phyloP scores from a whole-genome alignment of 1,140 invertebrate genomes.

The Scaptomyza hsui region DNA sequence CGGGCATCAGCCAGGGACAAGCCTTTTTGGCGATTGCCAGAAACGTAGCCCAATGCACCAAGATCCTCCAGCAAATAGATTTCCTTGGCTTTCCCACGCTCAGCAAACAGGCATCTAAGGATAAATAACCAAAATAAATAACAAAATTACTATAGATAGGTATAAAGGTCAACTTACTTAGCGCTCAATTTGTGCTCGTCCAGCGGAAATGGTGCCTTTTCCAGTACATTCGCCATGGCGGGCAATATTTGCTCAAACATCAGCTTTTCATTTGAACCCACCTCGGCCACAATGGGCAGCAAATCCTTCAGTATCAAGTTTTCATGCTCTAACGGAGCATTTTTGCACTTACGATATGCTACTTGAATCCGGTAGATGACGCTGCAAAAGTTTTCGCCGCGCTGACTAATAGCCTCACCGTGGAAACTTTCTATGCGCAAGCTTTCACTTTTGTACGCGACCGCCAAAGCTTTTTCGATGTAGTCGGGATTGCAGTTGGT shows the following conservation, averaged over 20 bases:
- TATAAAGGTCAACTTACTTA: slow-evolving; percentile 41
- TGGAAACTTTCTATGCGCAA: slow-evolving; percentile 44
- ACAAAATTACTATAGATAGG: neutral
- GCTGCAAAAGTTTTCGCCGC: slow-evolving; percentile 70
- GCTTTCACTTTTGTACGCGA: slow-evolving; percentile 39
- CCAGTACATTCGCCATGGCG: slow-evolving; percentile 46
- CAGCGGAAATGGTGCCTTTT: neutral
- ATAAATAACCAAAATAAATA: neutral
- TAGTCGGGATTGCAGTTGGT: slow-evolving; percentile 29
- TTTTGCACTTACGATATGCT: slow-evolving; percentile 35
- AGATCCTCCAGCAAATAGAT: slow-evolving; percentile 71
- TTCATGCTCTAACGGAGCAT: slow-evolving; percentile 29
- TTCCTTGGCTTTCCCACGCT: slow-evolving; percentile 38
- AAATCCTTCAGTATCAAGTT: slow-evolving; percentile 62
- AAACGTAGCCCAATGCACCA: slow-evolving; percentile 31
- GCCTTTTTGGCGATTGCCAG: slow-evolving; percentile 48
- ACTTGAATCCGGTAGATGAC: slow-evolving; percentile 60
- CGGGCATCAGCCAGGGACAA: slow-evolving; percentile 39
- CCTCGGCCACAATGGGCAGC: slow-evolving; percentile 40
- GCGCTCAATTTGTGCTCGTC: slow-evolving; percentile 51
- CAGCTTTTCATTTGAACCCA: slow-evolving; percentile 56
- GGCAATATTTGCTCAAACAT: slow-evolving; percentile 65
- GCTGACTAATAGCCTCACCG: slow-evolving; percentile 36
- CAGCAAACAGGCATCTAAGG: slow-evolving; percentile 47
- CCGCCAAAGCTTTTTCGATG: slow-evolving; percentile 53